Base-by-base conservation (phyloP, 2,113 vertebrate species). In the Nycticryphes semicollaris region DNA sequence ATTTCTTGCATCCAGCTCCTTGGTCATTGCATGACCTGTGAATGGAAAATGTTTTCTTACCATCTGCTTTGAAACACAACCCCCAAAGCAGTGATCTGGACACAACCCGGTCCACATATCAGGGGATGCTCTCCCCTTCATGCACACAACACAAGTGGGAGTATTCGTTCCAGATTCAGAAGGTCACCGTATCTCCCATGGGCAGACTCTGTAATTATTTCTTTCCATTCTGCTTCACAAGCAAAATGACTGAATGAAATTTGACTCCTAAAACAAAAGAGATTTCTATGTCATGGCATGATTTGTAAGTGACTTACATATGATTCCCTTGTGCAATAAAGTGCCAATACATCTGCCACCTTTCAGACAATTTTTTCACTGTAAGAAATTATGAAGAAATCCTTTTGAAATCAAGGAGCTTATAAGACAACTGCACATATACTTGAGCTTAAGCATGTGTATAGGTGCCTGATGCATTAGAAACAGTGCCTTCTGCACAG, bases 31-130 rank as follows among this genome's bases (percentile, higher is more conserved):
- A 83, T 56, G 27, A 51, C 12, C n/a, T 69, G 16, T 35, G 39
- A 35, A 12, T n/a, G 10, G 33, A 60, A 88, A 43, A 11, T 20
- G 2, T 69, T 90, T 86, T 57, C 23, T 13, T 53, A 28, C 2
- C 10, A 28, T 6, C 21, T 87, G 1, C 31, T 53, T 80, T 69
- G 56, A 85, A 80, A 77, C 8, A 43, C 24, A 87, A 7, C 6
- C 20, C 41, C 12, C 41, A 74, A 41, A 79, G n/a, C 7, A 62
- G 67, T 10, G 24, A 31, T 48, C 27, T 59, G 51, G 41, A 31
- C 10, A 35, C 27, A 73, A 62, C 5, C 13, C 2, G 0, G 10
- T 53, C 19, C 41, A 23, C 30, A 1, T 6, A 3, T 19, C 25
- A 45, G 31, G 31, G 14, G 8, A 13, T 88, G 4, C 56, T 68